A percentile compares a stretch with the other conserved stretches of the same genome.
Conservation (phyloP, 2,797 vertebrate genomes). For the Tarsius wallacei region DNA sequence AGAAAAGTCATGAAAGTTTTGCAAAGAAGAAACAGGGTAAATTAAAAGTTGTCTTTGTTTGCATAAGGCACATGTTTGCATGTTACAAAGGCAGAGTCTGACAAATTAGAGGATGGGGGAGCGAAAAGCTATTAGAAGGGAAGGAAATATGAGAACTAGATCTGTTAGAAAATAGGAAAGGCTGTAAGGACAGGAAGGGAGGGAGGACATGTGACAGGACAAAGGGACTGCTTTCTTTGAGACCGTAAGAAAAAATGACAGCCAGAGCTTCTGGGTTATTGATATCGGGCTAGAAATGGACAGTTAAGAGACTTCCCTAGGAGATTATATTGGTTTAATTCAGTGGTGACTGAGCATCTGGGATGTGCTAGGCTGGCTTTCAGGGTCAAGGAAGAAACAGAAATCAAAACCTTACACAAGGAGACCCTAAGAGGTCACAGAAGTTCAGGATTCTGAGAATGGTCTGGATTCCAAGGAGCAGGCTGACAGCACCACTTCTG, state of each 20-base stretch:
- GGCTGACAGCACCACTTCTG: not conserved
- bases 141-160: not conserved
- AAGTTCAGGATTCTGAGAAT: not conserved
- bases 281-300: rapidly evolving
- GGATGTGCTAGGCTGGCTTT: not conserved
- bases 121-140: not conserved
- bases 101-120: not conserved
- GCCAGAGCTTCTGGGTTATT: not conserved
- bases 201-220: not conserved
- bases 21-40: not conserved
- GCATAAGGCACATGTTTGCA: not conserved
- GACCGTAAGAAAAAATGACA: not conserved
- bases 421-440: not conserved
- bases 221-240: not conserved
- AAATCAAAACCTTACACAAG: not conserved
- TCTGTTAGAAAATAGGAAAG: not conserved
- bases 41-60: not conserved
- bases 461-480: not conserved
- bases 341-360: not conserved
- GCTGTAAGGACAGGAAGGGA: not conserved
- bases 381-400: not conserved
- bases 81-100: not conserved
- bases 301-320: not conserved
- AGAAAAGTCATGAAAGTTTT: not conserved
- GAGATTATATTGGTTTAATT: rapidly evolving